Evolutionary conservation across 1,140 invertebrate species (phyloP).

Genomic region (Globodera rostochiensis): DNA sequence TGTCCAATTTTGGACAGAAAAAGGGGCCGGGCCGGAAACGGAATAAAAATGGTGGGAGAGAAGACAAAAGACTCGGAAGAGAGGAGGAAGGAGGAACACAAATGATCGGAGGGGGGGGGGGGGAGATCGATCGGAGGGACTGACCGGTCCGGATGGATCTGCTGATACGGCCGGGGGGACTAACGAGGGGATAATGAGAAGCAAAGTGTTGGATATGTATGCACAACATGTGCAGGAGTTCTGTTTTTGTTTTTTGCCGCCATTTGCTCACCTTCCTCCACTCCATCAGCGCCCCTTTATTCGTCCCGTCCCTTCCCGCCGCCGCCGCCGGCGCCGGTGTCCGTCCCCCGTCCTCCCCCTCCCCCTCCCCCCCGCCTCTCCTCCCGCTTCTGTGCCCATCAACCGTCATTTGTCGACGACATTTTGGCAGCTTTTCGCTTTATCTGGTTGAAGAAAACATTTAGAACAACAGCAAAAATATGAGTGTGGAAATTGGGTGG

Average conservation of each 20-base stretch:
- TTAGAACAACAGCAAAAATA: neutral
- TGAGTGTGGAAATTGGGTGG: neutral
- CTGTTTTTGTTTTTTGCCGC: neutral
- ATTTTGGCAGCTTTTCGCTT: neutral
- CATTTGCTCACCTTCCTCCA: conserved; percentile 11
- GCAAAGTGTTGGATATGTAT: neutral
- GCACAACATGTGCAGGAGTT: neutral
- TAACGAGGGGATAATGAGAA: neutral
- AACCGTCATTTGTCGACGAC: neutral
- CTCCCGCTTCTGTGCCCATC: neutral
- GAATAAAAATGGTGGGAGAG: too few relatives aligned
- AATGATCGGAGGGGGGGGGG: neutral
- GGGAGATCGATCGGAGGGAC: neutral
- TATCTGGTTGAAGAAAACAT: neutral
- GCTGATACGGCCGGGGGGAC: neutral
- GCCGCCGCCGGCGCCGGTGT: neutral
- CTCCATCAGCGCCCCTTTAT: neutral
- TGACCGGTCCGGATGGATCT: neutral
- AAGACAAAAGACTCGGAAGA: neutral
- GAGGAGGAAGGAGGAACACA: neutral
- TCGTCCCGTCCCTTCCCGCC: neutral
- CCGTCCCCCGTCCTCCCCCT: neutral
- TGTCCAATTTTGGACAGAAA: neutral
- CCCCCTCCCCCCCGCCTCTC: neutral
- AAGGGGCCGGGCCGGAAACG: neutral